phyloP scores from a whole-genome alignment of 2,797 vertebrate species.

The Cercopithecus hamlyni region DNA sequence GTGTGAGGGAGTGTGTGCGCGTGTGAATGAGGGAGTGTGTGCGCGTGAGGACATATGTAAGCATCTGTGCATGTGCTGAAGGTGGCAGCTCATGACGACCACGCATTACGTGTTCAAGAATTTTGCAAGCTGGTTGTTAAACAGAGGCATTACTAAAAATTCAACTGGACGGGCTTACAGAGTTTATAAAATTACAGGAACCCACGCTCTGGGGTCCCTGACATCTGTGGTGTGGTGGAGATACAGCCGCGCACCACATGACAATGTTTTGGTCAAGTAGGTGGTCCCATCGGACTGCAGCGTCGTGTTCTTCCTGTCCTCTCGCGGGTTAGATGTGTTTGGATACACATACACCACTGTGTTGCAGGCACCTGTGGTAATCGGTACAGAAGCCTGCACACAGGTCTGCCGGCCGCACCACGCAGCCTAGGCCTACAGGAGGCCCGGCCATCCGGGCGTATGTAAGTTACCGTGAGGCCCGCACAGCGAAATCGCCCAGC shows the following conservation, averaged over 20 bases:
- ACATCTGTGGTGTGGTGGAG: neutral
- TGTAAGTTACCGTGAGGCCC: neutral
- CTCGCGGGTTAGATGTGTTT: neutral
- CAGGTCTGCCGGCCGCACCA: neutral
- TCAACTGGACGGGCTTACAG: neutral
- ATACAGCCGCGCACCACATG: fast-evolving
- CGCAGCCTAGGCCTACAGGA: neutral
- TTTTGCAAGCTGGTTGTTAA: neutral
- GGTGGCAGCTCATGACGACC: neutral
- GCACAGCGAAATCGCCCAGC: neutral
- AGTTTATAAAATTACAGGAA: neutral
- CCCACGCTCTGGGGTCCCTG: neutral
- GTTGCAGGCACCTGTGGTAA: neutral
- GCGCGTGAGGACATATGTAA: too few relatives aligned
- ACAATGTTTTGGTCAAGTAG: neutral
- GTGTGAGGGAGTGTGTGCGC: too few relatives aligned
- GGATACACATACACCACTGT: neutral
- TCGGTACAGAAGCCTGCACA: too few relatives aligned
- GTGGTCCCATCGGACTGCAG: neutral
- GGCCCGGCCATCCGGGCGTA: neutral
- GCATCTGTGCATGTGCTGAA: neutral
- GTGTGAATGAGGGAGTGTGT: too few relatives aligned
- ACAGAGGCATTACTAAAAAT: neutral
- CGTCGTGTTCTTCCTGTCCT: neutral
- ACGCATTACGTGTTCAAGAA: neutral